A percentile compares a stretch with the other conserved stretches of the same genome.
phyloP scores from a whole-genome alignment of 35 echinoderm and acorn worm genomes.

The Acanthaster planci region DNA sequence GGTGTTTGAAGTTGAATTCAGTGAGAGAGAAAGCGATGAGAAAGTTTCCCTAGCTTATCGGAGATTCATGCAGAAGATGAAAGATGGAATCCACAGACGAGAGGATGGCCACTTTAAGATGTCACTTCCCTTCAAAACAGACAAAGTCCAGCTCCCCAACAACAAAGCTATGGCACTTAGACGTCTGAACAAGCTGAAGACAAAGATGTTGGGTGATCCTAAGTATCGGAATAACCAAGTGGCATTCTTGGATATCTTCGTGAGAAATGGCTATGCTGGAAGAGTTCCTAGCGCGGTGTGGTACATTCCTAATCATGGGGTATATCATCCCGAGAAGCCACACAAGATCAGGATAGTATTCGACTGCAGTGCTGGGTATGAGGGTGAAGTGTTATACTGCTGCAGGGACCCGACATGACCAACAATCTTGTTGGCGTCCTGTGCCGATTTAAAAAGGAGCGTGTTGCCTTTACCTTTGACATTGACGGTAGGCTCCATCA shows the following conservation, averaged over 20 bases:
- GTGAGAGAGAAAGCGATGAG: conserved; percentile 25
- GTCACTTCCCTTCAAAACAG: conserved; percentile 41
- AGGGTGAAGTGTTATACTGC: conserved; percentile 57
- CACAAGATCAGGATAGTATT: conserved; percentile 66
- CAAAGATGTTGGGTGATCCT: conserved; percentile 41
- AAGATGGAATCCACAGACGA: conserved; percentile 11
- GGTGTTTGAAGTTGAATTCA: conserved; percentile 35
- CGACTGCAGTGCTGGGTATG: conserved; percentile 50
- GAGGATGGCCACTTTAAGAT: conserved; percentile 74
- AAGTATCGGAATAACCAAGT: conserved; percentile 43
- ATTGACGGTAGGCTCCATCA: conserved; percentile 68
- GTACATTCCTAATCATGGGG: conserved; percentile 56
- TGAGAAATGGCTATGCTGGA: conserved; percentile 67
- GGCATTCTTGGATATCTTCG: conserved; percentile 41
- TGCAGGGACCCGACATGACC: conserved; percentile 61
- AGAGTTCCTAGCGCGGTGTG: conserved; percentile 44
- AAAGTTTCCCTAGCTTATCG: conserved; percentile 55
- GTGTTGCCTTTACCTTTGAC: conserved; percentile 36
- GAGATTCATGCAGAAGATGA: conserved; percentile 45
- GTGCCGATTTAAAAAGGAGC: conserved; percentile 47
- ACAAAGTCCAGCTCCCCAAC: conserved; percentile 46
- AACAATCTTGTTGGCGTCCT: conserved; percentile 64
- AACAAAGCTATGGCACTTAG: conserved; percentile 34
- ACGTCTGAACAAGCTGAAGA: conserved; percentile 41
- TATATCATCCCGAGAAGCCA: conserved; percentile 70